phyloP scores from a whole-genome alignment of 2,797 vertebrate genomes.

The Anniella stebbinsi region DNA sequence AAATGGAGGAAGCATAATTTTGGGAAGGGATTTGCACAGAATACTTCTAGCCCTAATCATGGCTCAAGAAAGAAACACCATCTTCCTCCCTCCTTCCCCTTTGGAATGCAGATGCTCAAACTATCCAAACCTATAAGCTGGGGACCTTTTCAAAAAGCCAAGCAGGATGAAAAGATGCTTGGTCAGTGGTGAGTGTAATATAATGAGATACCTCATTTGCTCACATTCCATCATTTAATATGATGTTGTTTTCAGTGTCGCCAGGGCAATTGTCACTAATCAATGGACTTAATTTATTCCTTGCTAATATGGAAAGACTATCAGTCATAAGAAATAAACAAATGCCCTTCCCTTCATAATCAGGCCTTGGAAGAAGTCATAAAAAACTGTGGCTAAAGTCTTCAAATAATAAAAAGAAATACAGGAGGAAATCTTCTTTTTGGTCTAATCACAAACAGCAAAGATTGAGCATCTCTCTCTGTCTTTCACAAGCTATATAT shows the following conservation, averaged over 20 bases:
- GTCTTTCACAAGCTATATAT: neutral
- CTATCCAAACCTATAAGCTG: neutral
- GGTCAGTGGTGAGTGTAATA: neutral
- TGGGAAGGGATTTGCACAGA: neutral
- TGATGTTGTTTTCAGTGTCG: constrained; percentile 28
- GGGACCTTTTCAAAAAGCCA: neutral
- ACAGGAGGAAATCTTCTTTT: neutral
- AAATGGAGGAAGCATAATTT: neutral
- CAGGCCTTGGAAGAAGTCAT: constrained; percentile 21
- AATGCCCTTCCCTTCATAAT: constrained; percentile 27
- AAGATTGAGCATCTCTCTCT: neutral
- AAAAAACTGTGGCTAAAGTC: constrained; percentile 35
- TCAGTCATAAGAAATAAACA: constrained; percentile 55
- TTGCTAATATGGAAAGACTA: constrained; percentile 37
- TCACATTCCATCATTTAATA: constrained; percentile 17
- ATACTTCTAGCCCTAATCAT: neutral
- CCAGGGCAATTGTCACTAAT: constrained; percentile 40
- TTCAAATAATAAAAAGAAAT: constrained; percentile 32
- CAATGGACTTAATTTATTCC: constrained; percentile 39
- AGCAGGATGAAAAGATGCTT: constrained; percentile 17
- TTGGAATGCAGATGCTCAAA: neutral
- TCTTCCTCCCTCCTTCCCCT: too few species aligned
- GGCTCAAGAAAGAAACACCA: neutral
- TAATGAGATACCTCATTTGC: constrained; percentile 24
- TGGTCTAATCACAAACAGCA: constrained; percentile 42